Conservation (phyloP, 2,113 vertebrate genomes). For the Coracopsis vasa region DNA sequence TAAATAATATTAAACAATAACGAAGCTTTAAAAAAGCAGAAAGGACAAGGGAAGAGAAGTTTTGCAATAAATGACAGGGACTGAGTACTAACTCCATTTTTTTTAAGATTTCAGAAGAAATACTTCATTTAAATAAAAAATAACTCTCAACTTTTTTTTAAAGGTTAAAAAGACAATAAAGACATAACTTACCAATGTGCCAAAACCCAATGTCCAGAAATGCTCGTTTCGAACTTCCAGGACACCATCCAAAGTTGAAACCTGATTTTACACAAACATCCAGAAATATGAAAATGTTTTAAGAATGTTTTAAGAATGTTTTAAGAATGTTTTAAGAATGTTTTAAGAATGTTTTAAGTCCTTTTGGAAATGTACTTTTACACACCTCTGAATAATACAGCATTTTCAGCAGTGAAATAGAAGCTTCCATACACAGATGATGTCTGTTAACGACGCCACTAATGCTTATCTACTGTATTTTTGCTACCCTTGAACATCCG, state of each 20-base stretch:
- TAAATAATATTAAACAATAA: background rate
- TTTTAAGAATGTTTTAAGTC: background rate
- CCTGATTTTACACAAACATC: conserved; percentile 71
- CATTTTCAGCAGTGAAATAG: background rate
- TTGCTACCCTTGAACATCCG: background rate
- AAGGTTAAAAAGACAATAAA: background rate
- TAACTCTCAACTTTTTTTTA: background rate
- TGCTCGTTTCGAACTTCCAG: conserved; percentile 97
- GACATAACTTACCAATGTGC: conserved; percentile 85
- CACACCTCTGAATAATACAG: background rate
- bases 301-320: no score
- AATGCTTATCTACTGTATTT: background rate
- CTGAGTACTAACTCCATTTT: background rate
- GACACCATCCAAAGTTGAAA: conserved; percentile 96
- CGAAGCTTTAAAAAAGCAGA: background rate
- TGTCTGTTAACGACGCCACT: background rate
- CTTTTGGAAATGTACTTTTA: background rate
- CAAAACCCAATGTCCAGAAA: conserved; percentile 97
- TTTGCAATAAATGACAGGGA: background rate
- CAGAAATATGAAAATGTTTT: background rate
- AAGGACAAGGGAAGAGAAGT: background rate
- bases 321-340: no score
- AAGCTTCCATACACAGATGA: background rate
- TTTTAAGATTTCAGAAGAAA: background rate
- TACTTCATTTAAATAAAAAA: background rate